Evolutionary conservation across 2,888 invertebrate genomes (phyloP), one percentile per base, ranked within the genome.

Genomic region (Tortricodes alternella): DNA sequence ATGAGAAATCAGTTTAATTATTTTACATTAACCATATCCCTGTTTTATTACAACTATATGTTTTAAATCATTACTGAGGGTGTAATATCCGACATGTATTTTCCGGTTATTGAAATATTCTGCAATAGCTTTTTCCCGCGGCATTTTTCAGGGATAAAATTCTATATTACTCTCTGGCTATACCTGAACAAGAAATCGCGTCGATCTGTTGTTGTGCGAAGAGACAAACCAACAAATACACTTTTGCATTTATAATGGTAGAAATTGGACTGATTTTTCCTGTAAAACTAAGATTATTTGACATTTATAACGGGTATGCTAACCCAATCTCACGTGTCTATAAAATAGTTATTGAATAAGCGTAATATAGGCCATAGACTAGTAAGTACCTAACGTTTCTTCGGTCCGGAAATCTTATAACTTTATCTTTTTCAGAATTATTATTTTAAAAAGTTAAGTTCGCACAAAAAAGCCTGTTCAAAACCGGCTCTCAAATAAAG

Each of bases 291-390:
- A 13, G 16, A 37, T 24, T 35, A 8, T 11, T 11, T 16, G 37
- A 44, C 56, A 43, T 35, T 49, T 23, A 18, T 50, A 18, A 56
- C 56, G 56, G 56, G 56, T 56, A 56, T 5, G 44, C 50, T 56
- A 56, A 56, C 56, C 56, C 56, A 50, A 37, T 50, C 27, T 37
- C 56, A 56, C 29, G 32, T 46, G 46, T 43, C 46, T 34, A 16
- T 11, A 50, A 46, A 15, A 21, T 32, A 50, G 49, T 50, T 56
- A 19, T 38, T 37, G 43, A 44, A 32, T 56, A 56, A 38, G 35
- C 37, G 15, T 48, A 49, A 37, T 34, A 35, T 55, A 43, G 48
- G 23, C 18, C 6, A 27, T 55, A 49, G 49, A 32, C 7, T 34
- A 48, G 46, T 24, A 24, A 48, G n/a, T n/a, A n/a, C n/a, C n/a